These are phyloP conservation scores for Hirtodrosophila alboralis DNA, from an alignment of 2,888 invertebrate genomes.

Conservation along the genomic window DNA sequence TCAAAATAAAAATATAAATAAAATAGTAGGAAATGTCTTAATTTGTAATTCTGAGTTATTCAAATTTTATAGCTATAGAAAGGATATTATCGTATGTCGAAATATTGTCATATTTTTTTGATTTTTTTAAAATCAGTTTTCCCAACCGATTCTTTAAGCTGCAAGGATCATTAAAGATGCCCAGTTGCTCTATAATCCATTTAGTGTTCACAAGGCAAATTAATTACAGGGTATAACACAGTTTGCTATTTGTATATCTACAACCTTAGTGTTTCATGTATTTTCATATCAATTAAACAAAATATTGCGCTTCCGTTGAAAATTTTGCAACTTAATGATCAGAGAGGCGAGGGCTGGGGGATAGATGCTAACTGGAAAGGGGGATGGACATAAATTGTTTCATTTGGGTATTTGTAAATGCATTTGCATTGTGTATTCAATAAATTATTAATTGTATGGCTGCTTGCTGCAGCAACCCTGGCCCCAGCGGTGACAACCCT, in stretches of 20 bases:
- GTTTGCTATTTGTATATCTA: background rate
- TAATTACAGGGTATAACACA: slow-evolving; percentile 14
- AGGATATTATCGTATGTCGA: too few relatives aligned
- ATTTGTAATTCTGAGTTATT: too few relatives aligned
- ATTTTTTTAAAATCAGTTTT: too few relatives aligned
- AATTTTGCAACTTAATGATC: too few relatives aligned
- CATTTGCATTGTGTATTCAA: slow-evolving; percentile 65
- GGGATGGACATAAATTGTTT: slow-evolving; percentile 61
- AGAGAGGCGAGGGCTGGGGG: background rate
- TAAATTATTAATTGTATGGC: slow-evolving; percentile 67
- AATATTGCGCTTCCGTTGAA: slow-evolving; percentile 62
- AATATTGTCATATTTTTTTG: too few relatives aligned
- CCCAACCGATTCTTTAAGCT: too few relatives aligned
- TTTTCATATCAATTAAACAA: slow-evolving; percentile 68
- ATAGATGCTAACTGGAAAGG: slow-evolving; percentile 12
- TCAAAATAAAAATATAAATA: too few relatives aligned
- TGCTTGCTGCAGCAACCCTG: slow-evolving; percentile 10
- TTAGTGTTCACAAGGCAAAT: too few relatives aligned
- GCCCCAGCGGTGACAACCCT: slow-evolving; percentile 15
- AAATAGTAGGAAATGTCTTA: too few relatives aligned
- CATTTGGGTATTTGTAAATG: slow-evolving; percentile 58
- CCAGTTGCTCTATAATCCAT: too few relatives aligned
- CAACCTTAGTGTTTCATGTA: slow-evolving; percentile 12
- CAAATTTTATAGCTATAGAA: too few relatives aligned
- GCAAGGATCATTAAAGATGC: too few relatives aligned